phyloP scores from a whole-genome alignment of 2,888 invertebrate genomes.

The Mongoloraphidia duomilia region DNA sequence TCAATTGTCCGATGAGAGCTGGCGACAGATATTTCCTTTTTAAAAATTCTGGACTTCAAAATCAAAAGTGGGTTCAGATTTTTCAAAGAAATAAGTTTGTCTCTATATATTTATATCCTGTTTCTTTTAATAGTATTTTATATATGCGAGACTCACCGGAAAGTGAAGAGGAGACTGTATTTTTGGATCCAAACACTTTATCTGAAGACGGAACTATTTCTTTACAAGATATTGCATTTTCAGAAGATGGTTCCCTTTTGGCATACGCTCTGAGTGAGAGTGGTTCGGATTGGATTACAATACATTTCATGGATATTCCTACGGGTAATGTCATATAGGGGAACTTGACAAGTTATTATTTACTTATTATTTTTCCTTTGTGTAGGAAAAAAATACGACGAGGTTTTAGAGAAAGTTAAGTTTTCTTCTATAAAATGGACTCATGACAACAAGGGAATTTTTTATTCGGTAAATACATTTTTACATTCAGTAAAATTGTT shows the following conservation, averaged over 20 bases:
- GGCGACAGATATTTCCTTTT: conserved; percentile 83
- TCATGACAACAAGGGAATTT: conserved; percentile 86
- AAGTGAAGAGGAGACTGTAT: conserved; percentile 56
- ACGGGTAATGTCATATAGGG: conserved; percentile 35
- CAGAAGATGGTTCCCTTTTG: conserved; percentile 77
- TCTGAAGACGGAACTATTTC: conserved; percentile 86
- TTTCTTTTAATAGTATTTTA: conserved; percentile 52
- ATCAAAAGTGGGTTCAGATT: conserved; percentile 62
- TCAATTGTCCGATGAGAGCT: conserved; percentile 68
- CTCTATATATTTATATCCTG: not conserved
- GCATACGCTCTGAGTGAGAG: conserved; percentile 86
- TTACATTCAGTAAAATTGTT: conserved; percentile 2
- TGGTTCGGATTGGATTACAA: conserved; percentile 94
- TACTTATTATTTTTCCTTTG: not conserved
- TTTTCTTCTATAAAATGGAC: conserved; percentile 89
- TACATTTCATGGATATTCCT: conserved; percentile 63
- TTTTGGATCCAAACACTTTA: conserved; percentile 88
- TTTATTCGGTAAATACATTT: conserved; percentile 61
- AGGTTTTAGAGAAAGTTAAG: conserved; percentile 82
- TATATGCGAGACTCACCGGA: conserved; percentile 73
- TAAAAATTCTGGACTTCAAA: conserved; percentile 89
- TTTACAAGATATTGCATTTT: conserved; percentile 60
- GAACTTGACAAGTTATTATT: not conserved
- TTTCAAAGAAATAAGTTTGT: conserved; percentile 6
- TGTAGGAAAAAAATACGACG: conserved; percentile 68